A percentile compares a stretch with the other conserved stretches of the same genome.
Evolutionary conservation across 2,888 invertebrate species (phyloP).

Genomic region (Coenonympha glycerion): DNA sequence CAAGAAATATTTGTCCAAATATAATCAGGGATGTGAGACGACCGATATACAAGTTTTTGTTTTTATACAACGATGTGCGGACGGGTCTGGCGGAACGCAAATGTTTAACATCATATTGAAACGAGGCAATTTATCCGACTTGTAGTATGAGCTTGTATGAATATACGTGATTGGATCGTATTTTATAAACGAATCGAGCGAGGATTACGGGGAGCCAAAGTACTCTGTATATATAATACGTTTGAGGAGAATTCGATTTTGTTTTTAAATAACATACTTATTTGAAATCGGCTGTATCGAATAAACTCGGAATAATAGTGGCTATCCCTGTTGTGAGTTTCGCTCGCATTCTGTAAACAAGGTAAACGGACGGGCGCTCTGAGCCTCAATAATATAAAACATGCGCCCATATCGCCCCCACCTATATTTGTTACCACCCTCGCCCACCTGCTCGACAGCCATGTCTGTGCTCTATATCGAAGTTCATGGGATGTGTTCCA

Average conservation of each 20-base stretch:
- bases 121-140: constrained; percentile 36
- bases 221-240: constrained; percentile 8
- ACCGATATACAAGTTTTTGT: constrained; percentile 65
- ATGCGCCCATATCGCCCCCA: constrained; percentile 52
- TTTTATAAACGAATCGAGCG: constrained; percentile 19
- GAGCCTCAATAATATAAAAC: constrained; percentile 71
- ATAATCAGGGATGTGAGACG: constrained; percentile 68
- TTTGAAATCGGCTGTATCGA: constrained; percentile 11
- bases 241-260: constrained; percentile 8
- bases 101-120: constrained; percentile 65
- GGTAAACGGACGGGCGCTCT: constrained; percentile 50
- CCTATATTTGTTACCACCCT: constrained; percentile 48
- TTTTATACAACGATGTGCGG: constrained; percentile 61
- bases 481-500: constrained; percentile 28
- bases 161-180: constrained; percentile 24
- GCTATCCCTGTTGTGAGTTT: constrained; percentile 34
- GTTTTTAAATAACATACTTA: constrained; percentile 10
- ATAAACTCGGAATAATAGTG: constrained; percentile 22
- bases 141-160: constrained; percentile 23
- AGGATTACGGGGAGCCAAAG: constrained; percentile 16
- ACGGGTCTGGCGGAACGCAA: constrained; percentile 54
- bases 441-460: constrained; percentile 38
- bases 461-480: constrained; percentile 28
- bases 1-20: constrained; percentile 71
- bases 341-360: constrained; percentile 39